phyloP scores from a whole-genome alignment of 2,888 invertebrate species.

The Melanargia galathea region DNA sequence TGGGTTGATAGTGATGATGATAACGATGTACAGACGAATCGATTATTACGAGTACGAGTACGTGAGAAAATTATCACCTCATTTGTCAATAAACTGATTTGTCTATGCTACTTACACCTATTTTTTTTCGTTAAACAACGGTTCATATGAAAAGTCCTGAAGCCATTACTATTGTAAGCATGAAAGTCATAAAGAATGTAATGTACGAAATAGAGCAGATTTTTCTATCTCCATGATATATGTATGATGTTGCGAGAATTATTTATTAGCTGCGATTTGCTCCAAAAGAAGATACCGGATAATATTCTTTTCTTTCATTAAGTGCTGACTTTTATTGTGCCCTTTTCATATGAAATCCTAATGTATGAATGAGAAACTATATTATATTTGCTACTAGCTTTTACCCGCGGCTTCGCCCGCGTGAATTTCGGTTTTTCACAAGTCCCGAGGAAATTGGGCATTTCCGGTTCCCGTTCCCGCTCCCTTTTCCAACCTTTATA shows the following conservation, averaged over 20 bases:
- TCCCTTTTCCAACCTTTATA: too few species aligned
- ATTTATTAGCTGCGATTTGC: slow-evolving; percentile 19
- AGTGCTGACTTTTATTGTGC: neutral
- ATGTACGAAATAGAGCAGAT: slow-evolving; percentile 11
- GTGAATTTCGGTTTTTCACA: too few species aligned
- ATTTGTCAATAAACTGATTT: too few species aligned
- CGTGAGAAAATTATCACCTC: too few species aligned
- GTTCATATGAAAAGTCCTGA: slow-evolving; percentile 5
- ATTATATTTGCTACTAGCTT: neutral
- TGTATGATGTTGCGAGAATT: slow-evolving; percentile 9
- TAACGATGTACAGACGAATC: too few species aligned
- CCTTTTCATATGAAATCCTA: neutral
- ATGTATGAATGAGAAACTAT: neutral
- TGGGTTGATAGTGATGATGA: too few species aligned
- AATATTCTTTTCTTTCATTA: slow-evolving; percentile 1
- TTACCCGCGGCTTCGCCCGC: too few species aligned
- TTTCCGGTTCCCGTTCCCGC: too few species aligned
- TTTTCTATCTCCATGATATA: slow-evolving; percentile 11
- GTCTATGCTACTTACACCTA: too few species aligned
- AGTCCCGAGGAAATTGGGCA: too few species aligned
- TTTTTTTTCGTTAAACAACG: too few species aligned
- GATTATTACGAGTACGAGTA: too few species aligned
- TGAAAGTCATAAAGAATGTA: slow-evolving; percentile 15
- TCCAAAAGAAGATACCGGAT: neutral
- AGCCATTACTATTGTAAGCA: slow-evolving; percentile 19